A percentile compares a stretch with the other conserved stretches of the same genome.
Conservation (phyloP, 2,797 vertebrate species). For the Tenualosa thibaudeaui region DNA sequence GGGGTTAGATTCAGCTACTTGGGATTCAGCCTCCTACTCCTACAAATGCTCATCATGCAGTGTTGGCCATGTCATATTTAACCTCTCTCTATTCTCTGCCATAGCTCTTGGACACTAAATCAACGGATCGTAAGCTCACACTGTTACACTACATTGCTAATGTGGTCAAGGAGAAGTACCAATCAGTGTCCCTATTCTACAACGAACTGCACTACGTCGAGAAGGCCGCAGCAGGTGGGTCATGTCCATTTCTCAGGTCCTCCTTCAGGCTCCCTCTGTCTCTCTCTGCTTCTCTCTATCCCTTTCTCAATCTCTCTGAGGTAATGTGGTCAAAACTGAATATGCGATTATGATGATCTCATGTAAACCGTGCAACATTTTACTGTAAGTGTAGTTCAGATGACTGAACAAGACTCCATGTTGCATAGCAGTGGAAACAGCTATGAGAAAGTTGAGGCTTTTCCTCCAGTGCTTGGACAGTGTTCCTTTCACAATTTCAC, state of each 20-base stretch:
- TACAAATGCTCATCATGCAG: too few species aligned
- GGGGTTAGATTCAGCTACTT: too few species aligned
- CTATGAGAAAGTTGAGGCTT: background rate
- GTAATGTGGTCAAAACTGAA: too few species aligned
- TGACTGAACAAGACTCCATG: background rate
- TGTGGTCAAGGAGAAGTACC: slow-evolving; percentile 90
- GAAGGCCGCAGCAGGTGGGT: slow-evolving; percentile 94
- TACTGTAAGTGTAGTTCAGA: background rate
- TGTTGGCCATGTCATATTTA: background rate
- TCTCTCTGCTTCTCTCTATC: background rate
- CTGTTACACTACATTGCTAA: slow-evolving; percentile 93
- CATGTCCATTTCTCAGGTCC: too few species aligned
- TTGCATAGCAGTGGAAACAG: background rate
- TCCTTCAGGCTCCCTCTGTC: background rate
- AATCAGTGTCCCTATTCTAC: slow-evolving; percentile 85
- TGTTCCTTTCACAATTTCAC: background rate
- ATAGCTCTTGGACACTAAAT: slow-evolving; percentile 94
- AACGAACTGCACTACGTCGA: slow-evolving; percentile 97
- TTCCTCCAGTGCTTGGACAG: background rate
- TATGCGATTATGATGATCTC: background rate
- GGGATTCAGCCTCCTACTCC: background rate
- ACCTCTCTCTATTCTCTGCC: background rate
- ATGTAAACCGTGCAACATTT: background rate
- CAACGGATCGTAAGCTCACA: slow-evolving; percentile 91
- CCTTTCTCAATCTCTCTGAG: background rate